Evolutionary conservation across 2,797 vertebrate genomes (phyloP), one percentile per base, ranked within the genome.

Genomic region (Ateles fusciceps): DNA sequence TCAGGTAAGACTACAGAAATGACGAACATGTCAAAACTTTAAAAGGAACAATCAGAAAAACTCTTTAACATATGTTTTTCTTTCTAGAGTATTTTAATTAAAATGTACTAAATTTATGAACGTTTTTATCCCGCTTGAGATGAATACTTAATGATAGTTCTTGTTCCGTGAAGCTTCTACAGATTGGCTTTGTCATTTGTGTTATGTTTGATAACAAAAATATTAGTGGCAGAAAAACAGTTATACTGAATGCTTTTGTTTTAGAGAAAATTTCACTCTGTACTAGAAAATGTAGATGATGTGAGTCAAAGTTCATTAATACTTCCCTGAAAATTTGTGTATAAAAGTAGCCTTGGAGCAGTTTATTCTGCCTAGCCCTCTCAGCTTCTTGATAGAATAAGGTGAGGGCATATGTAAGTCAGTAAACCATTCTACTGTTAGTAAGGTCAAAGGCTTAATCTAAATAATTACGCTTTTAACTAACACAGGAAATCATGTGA

Each of bases 201-300:
- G 46, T 4, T 89, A 71, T 79, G 36, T 96, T 90, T 90, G 74
- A 71, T 85, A 50, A 93, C 21, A 93, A 92, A 88, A 81, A 78
- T 83, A n/a, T 42, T 75, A 57, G 39, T 87, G 17, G 19, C 28
- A 71, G 61, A 83, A 75, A 89, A 89, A 15, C 39, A 50, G n/a
- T 84, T 95, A 64, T 22, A 79, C 39, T 68, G 11, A 50, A 64
- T 68, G 24, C 13, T 74, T 68, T 64, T 72, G 36, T 71, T 83
- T 46, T 15, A 57, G 76, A 83, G 80, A 84, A 83, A 76, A 52
- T n/a, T 85, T 76, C 74, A 75, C 30, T n/a, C 68, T 57, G 7
- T 71, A 10, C 11, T 79, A 33, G 68, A 84, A 97, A 93, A 96
- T 92, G 44, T 85, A 80, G 42, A 57, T 61, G 61, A 42, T 50